Conservation (phyloP, 2,888 invertebrate genomes). For the Drosophila recens region DNA sequence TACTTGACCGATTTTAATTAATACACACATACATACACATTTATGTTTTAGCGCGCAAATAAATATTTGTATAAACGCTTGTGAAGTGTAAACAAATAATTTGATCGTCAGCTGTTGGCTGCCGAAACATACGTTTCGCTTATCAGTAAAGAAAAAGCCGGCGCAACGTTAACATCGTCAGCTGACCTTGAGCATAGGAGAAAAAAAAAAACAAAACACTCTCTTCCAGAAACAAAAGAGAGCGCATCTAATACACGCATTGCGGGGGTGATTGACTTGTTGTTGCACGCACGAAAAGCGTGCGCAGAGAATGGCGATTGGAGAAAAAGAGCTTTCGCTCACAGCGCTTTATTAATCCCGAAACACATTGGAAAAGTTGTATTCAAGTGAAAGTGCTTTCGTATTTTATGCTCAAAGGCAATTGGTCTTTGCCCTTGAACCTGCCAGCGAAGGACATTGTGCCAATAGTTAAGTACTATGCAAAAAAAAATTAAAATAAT, state of each 20-base stretch:
- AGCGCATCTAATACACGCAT: conserved; percentile 11
- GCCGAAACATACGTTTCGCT: background rate
- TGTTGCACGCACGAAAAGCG: conserved; percentile 43
- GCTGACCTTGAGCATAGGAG: conserved; percentile 44
- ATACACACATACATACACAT: background rate
- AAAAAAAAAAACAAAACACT: conserved; percentile 15
- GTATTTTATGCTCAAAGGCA: conserved; percentile 18
- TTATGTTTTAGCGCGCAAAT: background rate
- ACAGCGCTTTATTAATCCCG: conserved; percentile 37
- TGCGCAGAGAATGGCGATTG: conserved; percentile 16
- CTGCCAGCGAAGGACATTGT: conserved; percentile 51
- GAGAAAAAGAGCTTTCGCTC: conserved; percentile 52
- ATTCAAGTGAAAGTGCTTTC: conserved; percentile 45
- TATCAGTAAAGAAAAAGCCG: conserved; percentile 42
- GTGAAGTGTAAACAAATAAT: conserved; percentile 61
- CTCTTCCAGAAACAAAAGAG: background rate
- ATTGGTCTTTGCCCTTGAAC: conserved; percentile 60
- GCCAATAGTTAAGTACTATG: conserved; percentile 1
- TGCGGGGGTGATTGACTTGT: conserved; percentile 47
- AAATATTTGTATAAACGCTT: background rate
- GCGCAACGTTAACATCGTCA: conserved; percentile 10
- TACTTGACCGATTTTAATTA: conserved; percentile 30
- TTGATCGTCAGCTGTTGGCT: conserved; percentile 65
- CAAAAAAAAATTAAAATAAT: no score
- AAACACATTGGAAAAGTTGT: conserved; percentile 29